Base-by-base conservation (phyloP, 2,797 vertebrate genomes). In the Ctenopoma kingsleyae region DNA sequence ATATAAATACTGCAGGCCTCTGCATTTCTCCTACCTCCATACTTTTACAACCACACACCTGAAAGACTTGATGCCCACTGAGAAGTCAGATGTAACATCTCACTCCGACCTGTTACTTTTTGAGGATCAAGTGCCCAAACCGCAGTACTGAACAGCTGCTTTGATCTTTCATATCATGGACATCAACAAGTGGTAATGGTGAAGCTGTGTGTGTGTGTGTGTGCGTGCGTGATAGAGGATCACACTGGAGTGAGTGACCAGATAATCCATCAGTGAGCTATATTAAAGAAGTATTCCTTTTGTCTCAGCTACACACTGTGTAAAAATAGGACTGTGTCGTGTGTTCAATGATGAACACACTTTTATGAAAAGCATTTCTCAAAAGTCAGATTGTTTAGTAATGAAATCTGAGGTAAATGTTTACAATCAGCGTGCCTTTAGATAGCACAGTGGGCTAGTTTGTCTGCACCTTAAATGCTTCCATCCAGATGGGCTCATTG, bases 141-240 rank as follows among this genome's bases (percentile, higher is more conserved):
- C 87, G 44, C 89, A 86, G 82, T 67, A 69, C 72, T 52, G 76
- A 87, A 87, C 90, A 93, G 92, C 92, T 94, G 93, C 89, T 91
- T 80, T 83, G 87, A 85, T 91, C 90, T 87, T 88, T 94, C 92
- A 92, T 86, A 87, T 94, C 92, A 92, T 86, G 88, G 89, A 91
- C 90, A 88, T 90, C 85, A 90, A 79, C 87, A 83, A 89, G 85
- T 88, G 82, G 76, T 58, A 79, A 83, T 83, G 65, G 78, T 60
- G 69, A 79, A 60, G 72, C 36, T 19, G 53, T 35, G 62, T 60
- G 30, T 71, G 38, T 43, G 41, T 43, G 41, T 43, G 41, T 40
- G 38, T 38, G 36, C 17, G 40, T 41, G 40, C 6, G 16, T n/a
- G 16, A 17, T 52, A 43, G 48, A 57, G 49, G 67, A 72, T 75